Conservation (phyloP, 2,113 vertebrate species). For the Dissostichus mawsoni region DNA sequence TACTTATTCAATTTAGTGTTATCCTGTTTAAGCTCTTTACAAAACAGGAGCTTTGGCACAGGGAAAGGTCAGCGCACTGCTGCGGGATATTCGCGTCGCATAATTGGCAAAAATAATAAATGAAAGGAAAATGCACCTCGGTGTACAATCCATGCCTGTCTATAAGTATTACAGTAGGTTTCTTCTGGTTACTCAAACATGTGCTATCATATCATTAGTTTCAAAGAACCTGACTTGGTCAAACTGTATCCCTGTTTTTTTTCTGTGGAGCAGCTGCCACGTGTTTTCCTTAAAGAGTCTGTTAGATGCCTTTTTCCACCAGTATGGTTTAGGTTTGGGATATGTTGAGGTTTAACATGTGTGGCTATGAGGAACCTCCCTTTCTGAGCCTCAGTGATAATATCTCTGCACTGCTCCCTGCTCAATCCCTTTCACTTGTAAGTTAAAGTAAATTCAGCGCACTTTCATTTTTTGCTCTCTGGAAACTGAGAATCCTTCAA, state of each 20-base stretch:
- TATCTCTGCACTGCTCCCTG: slow-evolving; percentile 21
- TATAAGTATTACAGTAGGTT: neutral
- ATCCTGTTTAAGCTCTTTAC: neutral
- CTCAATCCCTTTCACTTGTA: slow-evolving; percentile 20
- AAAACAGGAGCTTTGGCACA: neutral
- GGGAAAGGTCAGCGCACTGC: neutral
- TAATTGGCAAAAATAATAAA: slow-evolving; percentile 25
- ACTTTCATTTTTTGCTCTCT: slow-evolving; percentile 79
- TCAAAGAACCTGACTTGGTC: slow-evolving; percentile 14
- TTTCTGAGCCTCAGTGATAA: slow-evolving; percentile 18
- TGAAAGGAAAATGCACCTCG: neutral
- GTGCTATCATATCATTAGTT: slow-evolving; percentile 3
- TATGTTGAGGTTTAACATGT: slow-evolving; percentile 40
- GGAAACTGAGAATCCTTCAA: slow-evolving; percentile 80
- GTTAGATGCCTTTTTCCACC: slow-evolving; percentile 1
- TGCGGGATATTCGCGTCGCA: slow-evolving; percentile 6
- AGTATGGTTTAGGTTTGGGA: slow-evolving; percentile 46
- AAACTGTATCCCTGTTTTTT: slow-evolving; percentile 10
- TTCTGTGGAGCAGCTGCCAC: slow-evolving; percentile 40
- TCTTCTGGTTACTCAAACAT: neutral
- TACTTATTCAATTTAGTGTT: neutral
- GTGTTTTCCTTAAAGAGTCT: slow-evolving; percentile 42
- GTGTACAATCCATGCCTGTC: neutral
- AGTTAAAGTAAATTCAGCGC: slow-evolving; percentile 31
- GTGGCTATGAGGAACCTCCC: slow-evolving; percentile 36